Evolutionary conservation across 2,888 invertebrate species (phyloP).

Genomic region (Melinopterus prodromus): DNA sequence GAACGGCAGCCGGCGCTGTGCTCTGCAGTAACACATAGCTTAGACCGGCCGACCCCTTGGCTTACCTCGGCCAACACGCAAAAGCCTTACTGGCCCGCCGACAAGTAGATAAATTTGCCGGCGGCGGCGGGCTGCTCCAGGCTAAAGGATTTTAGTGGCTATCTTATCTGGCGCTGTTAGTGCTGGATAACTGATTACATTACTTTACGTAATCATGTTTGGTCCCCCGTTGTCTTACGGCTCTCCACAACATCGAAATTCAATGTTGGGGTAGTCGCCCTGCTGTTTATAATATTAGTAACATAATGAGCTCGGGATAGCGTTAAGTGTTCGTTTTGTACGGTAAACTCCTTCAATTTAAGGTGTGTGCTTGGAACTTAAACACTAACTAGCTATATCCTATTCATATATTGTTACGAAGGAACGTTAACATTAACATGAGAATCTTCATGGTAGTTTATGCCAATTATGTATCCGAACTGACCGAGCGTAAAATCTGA

Average conservation of each 20-base stretch:
- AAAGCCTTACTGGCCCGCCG: conserved; percentile 18
- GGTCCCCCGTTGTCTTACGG: neutral
- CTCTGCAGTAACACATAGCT: conserved; percentile 26
- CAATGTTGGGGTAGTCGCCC: neutral
- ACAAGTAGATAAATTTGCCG: conserved; percentile 20
- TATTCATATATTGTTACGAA: neutral
- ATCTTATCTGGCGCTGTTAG: conserved; percentile 24
- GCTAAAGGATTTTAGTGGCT: conserved; percentile 18
- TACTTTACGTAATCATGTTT: conserved; percentile 18
- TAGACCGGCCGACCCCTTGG: conserved; percentile 14
- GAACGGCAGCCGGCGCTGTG: conserved; percentile 36
- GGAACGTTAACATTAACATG: too few relatives aligned
- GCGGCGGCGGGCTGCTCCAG: conserved; percentile 11
- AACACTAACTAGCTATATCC: neutral
- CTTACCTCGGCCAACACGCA: conserved; percentile 19
- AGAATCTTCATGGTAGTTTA: too few relatives aligned
- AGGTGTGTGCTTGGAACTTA: neutral
- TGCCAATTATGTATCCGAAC: too few relatives aligned
- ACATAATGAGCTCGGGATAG: neutral
- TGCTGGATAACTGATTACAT: conserved; percentile 23
- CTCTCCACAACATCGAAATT: neutral
- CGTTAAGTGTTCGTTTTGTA: neutral
- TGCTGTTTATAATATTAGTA: neutral
- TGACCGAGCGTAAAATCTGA: too few relatives aligned
- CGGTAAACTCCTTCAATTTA: neutral